These are phyloP conservation scores for Myocastor coypus DNA, from an alignment of 2,113 vertebrate genomes.

Conservation along the genomic window DNA sequence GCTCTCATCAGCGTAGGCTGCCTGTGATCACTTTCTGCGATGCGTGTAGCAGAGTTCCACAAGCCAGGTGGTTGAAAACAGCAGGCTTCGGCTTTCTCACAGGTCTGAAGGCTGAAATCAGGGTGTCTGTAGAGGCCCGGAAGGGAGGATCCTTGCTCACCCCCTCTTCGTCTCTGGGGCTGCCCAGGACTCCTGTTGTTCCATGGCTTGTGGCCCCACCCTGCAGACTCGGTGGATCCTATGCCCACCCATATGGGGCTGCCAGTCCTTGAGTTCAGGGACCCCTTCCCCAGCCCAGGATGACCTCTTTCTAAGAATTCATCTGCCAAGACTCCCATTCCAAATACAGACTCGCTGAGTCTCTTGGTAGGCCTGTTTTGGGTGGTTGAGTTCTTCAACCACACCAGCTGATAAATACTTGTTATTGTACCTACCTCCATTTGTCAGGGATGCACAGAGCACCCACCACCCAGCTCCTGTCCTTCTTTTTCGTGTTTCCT, in stretches of 20 bases:
- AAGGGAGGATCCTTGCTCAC: too few species aligned
- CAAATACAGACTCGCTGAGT: not conserved
- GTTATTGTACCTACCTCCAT: rapidly evolving
- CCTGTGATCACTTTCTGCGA: not conserved
- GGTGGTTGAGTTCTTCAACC: rapidly evolving
- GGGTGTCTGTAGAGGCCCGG: not conserved
- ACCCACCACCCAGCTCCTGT: rapidly evolving
- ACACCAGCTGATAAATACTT: not conserved
- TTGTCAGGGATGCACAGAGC: rapidly evolving
- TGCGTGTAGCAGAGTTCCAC: not conserved
- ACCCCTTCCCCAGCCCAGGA: not conserved
- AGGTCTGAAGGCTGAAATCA: not conserved
- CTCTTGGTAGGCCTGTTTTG: not conserved
- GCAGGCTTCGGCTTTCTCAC: too few species aligned
- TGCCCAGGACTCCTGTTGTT: not conserved
- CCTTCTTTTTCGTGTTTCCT: rapidly evolving
- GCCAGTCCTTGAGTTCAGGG: not conserved
- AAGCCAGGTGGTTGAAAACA: too few species aligned
- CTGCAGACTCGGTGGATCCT: rapidly evolving
- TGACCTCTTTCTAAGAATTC: not conserved
- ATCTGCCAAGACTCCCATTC: not conserved
- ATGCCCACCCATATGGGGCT: not conserved
- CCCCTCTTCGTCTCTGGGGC: too few species aligned
- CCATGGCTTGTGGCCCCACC: too few species aligned
- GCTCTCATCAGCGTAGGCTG: too few species aligned